Conservation (phyloP, 2,888 invertebrate genomes). For the Thumatha senex region DNA sequence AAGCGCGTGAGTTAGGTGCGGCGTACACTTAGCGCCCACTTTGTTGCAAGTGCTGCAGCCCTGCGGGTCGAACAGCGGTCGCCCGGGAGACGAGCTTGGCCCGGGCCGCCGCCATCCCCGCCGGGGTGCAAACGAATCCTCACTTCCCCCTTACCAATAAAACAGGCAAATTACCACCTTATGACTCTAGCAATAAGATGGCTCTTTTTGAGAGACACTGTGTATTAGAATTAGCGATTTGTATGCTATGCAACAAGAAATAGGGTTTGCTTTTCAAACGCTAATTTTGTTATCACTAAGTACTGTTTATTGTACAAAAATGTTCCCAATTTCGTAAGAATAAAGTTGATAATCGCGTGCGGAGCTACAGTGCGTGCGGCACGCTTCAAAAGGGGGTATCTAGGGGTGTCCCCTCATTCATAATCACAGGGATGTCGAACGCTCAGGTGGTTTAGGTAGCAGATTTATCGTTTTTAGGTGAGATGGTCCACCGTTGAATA, state of each 20-base stretch:
- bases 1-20: constrained; percentile 47
- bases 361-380: constrained; percentile 24
- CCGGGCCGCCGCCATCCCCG: constrained; percentile 59
- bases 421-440: constrained; percentile 75
- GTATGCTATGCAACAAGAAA: constrained; percentile 72
- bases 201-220: constrained; percentile 22
- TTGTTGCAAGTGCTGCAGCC: constrained; percentile 70
- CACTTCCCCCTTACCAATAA: constrained; percentile 32
- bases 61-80: constrained; percentile 51
- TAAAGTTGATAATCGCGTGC: constrained; percentile 38
- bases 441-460: constrained; percentile 79
- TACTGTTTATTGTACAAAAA: constrained; percentile 36
- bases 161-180: constrained; percentile 39
- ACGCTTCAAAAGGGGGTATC: constrained; percentile 36
- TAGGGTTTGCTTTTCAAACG: constrained; percentile 74
- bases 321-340: constrained; percentile 26
- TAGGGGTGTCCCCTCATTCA: constrained; percentile 65
- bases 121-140: constrained; percentile 59
- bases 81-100: constrained; percentile 74
- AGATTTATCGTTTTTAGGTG: constrained; percentile 75
- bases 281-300: constrained; percentile 71
- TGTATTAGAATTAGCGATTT: constrained; percentile 66
- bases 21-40: constrained; percentile 51
- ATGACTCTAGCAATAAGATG: constrained; percentile 6
- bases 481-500: constrained; percentile 63